Evolutionary conservation across 2,113 vertebrate species (phyloP).

Genomic region (Perognathus longimembris): DNA sequence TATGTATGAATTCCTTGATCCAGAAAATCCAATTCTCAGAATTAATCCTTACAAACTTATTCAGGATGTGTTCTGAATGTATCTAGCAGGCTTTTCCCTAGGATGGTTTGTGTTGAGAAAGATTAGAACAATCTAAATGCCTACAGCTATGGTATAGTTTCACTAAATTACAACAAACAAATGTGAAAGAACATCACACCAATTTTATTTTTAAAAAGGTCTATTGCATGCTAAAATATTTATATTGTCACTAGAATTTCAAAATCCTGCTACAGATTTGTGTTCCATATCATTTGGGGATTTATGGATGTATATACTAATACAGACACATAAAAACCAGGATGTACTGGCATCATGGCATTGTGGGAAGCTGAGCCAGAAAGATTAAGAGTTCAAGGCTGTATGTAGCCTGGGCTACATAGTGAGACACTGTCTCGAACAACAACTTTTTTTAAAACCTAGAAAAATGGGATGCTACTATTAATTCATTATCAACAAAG

Average conservation of each 20-base stretch:
- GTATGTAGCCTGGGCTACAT: too few species aligned
- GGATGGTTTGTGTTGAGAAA: slow-evolving; percentile 5
- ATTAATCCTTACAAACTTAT: slow-evolving; percentile 37
- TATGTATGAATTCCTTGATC: background rate
- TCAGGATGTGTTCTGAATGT: slow-evolving; percentile 19
- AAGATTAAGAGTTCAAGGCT: too few species aligned
- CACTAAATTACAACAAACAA: slow-evolving; percentile 40
- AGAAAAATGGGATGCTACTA: background rate
- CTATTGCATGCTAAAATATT: background rate
- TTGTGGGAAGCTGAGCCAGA: too few species aligned
- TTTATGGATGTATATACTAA: background rate
- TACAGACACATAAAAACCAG: background rate
- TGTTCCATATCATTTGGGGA: background rate
- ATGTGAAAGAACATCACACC: background rate
- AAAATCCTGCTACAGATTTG: background rate
- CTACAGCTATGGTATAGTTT: background rate
- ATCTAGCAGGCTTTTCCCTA: background rate
- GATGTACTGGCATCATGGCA: too few species aligned
- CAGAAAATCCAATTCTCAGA: slow-evolving; percentile 16
- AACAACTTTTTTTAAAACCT: too few species aligned
- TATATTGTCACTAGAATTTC: background rate
- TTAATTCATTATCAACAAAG: slow-evolving; percentile 31
- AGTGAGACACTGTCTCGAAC: too few species aligned
- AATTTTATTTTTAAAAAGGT: background rate
- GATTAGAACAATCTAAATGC: background rate